Evolutionary conservation across 2,797 vertebrate genomes (phyloP), one percentile per base, ranked within the genome.

Genomic region (Anguilla anguilla): DNA sequence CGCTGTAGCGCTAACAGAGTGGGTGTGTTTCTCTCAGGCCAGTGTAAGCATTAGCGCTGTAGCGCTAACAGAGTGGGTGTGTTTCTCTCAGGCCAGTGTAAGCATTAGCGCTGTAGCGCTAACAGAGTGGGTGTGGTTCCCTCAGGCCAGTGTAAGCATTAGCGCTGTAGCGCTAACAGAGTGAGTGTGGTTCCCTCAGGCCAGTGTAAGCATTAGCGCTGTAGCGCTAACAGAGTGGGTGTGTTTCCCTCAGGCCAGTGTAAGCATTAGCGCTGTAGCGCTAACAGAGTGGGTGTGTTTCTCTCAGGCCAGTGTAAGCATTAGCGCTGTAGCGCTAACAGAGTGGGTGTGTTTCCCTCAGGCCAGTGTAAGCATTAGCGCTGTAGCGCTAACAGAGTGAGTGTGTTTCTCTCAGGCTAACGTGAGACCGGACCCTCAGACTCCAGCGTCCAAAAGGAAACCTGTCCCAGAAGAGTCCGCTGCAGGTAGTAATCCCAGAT

Each of bases 371-470:
- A 72, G n/a, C n/a, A 72, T 72, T 28, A 28, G n/a, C n/a, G 10
- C n/a, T 28, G n/a, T 35, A 2, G n/a, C 35, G 28, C n/a, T 74
- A 74, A 74, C n/a, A 13, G 28, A 13, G 28, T 72, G n/a, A n/a
- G 1, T 17, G 1, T 57, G 31, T 67, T 77, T 46, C 25, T 19
- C 19, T 31, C 85, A 89, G 88, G 39, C 53, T 28, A 79, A 28
- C 15, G 31, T 83, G 6, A 49, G 28, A 57, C 43, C 83, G 6
- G 77, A 46, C 22, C 61, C 55, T 4, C 6, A 31, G 2, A 85
- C 88, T 49, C 89, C 89, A 39, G 57, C 64, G 82, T 83, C 91
- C 53, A 97, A 93, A 89, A 97, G 94, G 93, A 98, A 94, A 91
- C 0, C 55, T 0, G 91, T 91, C 13, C 82, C 0, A 3, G 95